A percentile compares a stretch with the other conserved stretches of the same genome.
Evolutionary conservation across 2,888 invertebrate genomes (phyloP).

Genomic region (Lasius platythorax): DNA sequence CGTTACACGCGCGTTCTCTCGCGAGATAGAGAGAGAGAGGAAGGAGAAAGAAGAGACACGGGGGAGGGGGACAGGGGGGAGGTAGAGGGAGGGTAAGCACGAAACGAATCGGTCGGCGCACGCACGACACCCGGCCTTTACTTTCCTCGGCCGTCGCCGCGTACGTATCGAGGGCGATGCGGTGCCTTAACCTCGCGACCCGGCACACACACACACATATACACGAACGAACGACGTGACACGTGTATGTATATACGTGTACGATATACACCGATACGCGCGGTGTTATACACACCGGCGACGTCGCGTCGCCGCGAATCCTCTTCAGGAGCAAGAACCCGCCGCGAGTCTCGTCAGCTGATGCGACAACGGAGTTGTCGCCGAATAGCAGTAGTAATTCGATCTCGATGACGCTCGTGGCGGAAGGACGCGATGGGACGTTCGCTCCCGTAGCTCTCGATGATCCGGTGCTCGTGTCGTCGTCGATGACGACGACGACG

Average conservation of each 20-base stretch:
- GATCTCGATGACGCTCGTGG: conserved; percentile 32
- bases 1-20: conserved; percentile 38
- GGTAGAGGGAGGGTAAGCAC: not conserved
- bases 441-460: conserved; percentile 62
- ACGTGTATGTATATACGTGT: not conserved
- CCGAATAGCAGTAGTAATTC: conserved; percentile 18
- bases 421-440: conserved; percentile 59
- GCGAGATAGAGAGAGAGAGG: not conserved
- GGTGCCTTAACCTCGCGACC: conserved; percentile 72
- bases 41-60: not conserved
- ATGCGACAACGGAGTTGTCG: not conserved
- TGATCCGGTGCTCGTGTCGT: conserved; percentile 75
- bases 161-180: conserved; percentile 65
- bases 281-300: conserved; percentile 25
- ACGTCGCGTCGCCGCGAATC: conserved; percentile 31
- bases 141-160: conserved; percentile 58
- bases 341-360: conserved; percentile 40
- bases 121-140: conserved; percentile 69
- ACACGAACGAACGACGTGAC: conserved; percentile 18
- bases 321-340: conserved; percentile 18
- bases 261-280: not conserved
- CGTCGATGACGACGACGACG: conserved; percentile 75
- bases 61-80: too few species aligned
- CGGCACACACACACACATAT: conserved; percentile 47
- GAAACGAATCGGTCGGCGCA: conserved; percentile 52